Percentiles rank a stretch among this genome's conserved stretches.
phyloP scores from a whole-genome alignment of 2,888 invertebrate genomes.

The Dasysyrphus albostriatus region DNA sequence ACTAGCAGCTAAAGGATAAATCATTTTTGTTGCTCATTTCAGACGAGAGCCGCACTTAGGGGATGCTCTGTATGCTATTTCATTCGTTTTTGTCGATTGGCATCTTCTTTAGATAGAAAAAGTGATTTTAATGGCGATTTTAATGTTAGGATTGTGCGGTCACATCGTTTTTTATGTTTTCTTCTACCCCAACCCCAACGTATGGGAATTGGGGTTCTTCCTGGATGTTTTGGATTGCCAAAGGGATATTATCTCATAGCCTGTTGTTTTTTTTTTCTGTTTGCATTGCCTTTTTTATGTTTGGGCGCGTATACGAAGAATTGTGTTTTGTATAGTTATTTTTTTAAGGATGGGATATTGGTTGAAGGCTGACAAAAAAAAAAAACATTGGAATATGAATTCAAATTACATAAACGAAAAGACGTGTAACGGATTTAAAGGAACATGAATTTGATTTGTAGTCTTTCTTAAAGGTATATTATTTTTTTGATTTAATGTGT shows the following conservation, averaged over 20 bases:
- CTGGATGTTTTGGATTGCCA: slow-evolving; percentile 52
- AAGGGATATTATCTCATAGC: slow-evolving; percentile 67
- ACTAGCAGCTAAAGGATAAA: slow-evolving; percentile 65
- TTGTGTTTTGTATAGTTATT: slow-evolving; percentile 16
- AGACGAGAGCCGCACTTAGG: slow-evolving; percentile 69
- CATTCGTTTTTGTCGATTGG: slow-evolving; percentile 73
- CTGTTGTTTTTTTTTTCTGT: slow-evolving; percentile 45
- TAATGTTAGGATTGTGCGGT: slow-evolving; percentile 75
- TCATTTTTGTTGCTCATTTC: slow-evolving; percentile 75
- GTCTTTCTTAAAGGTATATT: slow-evolving; percentile 68
- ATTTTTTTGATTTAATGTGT: slow-evolving; percentile 57
- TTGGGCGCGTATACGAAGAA: slow-evolving; percentile 27
- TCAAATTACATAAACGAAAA: slow-evolving; percentile 61
- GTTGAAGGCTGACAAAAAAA: slow-evolving; percentile 33
- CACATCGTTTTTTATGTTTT: slow-evolving; percentile 76
- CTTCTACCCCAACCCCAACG: background rate
- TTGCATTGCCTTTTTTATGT: slow-evolving; percentile 34
- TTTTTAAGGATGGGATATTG: slow-evolving; percentile 55
- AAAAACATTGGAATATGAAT: slow-evolving; percentile 63
- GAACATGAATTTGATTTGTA: slow-evolving; percentile 74
- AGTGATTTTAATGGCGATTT: slow-evolving; percentile 76
- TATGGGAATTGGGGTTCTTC: slow-evolving; percentile 15
- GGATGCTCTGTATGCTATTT: slow-evolving; percentile 60
- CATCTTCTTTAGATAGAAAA: slow-evolving; percentile 74
- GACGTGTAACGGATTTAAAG: slow-evolving; percentile 70